phyloP scores from a whole-genome alignment of 2,888 invertebrate species.

The Petrophora chlorosata region DNA sequence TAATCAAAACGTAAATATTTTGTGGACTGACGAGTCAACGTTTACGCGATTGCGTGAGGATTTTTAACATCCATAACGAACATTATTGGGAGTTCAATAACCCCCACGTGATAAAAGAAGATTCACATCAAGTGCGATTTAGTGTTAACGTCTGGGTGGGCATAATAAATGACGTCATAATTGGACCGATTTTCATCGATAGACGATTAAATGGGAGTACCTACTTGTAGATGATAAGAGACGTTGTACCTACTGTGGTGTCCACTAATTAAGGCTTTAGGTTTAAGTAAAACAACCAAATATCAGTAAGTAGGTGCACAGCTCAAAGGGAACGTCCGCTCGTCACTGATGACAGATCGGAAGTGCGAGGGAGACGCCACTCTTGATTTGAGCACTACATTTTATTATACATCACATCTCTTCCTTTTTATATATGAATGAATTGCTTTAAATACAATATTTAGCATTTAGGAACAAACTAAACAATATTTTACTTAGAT shows the following conservation, averaged over 20 bases:
- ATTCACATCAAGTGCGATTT: not conserved
- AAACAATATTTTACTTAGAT: no score
- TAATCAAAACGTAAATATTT: not conserved
- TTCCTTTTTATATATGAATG: no score
- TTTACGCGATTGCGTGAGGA: not conserved
- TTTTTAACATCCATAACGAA: not conserved
- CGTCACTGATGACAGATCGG: no score
- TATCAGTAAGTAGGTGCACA: no score
- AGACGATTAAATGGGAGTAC: not conserved
- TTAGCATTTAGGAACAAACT: no score
- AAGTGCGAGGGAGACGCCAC: no score
- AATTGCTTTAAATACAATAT: no score
- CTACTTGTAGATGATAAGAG: not conserved
- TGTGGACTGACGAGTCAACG: not conserved
- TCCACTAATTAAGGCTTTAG: no score
- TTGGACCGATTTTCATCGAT: not conserved
- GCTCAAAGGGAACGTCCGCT: no score
- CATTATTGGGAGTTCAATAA: not conserved
- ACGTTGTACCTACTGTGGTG: not conserved
- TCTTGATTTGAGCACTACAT: no score
- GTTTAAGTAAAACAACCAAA: no score
- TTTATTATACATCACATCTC: no score
- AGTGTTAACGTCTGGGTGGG: not conserved
- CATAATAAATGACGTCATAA: not conserved
- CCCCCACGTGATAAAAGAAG: not conserved